Evolutionary conservation across 2,797 vertebrate species (phyloP).

Genomic region (Columba guinea): DNA sequence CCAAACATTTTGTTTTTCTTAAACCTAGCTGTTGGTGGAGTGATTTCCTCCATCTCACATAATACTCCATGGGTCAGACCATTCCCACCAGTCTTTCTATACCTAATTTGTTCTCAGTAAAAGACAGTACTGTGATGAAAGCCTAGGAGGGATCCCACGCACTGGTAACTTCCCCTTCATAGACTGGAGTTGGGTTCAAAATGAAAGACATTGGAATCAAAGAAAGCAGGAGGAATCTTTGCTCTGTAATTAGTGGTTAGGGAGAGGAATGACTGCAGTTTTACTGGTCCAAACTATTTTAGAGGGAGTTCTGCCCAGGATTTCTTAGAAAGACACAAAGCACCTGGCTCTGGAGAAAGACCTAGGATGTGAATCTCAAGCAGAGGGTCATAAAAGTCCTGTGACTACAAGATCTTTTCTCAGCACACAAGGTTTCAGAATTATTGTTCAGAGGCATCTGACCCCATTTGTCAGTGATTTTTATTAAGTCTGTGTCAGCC

Average conservation of each 20-base stretch:
- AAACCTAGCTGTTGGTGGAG: background rate
- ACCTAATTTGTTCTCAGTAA: background rate
- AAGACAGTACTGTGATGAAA: background rate
- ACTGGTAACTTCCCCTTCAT: background rate
- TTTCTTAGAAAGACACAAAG: background rate
- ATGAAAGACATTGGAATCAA: background rate
- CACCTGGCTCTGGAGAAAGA: background rate
- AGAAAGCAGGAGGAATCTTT: background rate
- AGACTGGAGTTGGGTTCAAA: background rate
- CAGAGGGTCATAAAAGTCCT: background rate
- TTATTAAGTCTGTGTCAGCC: background rate
- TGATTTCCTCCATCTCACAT: background rate
- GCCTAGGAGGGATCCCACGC: fast-evolving
- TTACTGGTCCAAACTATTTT: background rate
- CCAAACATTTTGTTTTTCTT: background rate
- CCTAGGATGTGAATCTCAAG: background rate
- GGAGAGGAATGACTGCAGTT: background rate
- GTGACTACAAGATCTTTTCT: background rate
- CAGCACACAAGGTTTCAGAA: background rate
- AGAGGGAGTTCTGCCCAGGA: background rate
- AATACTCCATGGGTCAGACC: background rate
- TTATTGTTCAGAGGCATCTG: background rate
- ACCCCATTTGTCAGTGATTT: background rate
- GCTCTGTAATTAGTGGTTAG: background rate
- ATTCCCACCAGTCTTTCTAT: background rate